These are phyloP conservation scores for Drosophila atripex DNA, from an alignment of 2,888 invertebrate genomes.

Conservation along the genomic window DNA sequence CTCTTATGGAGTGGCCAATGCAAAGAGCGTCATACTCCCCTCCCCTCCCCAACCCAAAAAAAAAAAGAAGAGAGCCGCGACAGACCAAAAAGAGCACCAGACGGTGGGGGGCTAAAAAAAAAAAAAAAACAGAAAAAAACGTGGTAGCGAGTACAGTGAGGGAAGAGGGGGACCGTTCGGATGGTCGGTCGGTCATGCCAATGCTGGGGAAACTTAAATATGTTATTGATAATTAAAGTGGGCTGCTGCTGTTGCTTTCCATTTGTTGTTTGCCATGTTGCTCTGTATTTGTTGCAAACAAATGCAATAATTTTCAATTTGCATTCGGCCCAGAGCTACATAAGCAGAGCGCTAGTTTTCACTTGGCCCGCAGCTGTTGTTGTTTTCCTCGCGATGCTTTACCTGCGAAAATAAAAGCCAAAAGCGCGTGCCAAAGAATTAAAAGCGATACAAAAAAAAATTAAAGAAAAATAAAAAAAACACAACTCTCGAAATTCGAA, in stretches of 20 bases:
- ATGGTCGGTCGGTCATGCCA: not conserved
- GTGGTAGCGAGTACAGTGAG: not conserved
- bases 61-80: not conserved
- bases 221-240: constrained; percentile 70
- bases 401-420: constrained; percentile 22
- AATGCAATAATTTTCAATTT: constrained; percentile 46
- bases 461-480: constrained; percentile 39
- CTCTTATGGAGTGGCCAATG: constrained; percentile 15
- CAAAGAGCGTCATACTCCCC: constrained; percentile 17
- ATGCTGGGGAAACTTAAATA: constrained; percentile 49
- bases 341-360: not conserved
- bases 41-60: too few relatives aligned
- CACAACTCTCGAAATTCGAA: constrained; percentile 28
- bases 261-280: constrained; percentile 1
- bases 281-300: not conserved
- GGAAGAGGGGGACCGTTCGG: not conserved
- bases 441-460: constrained; percentile 50
- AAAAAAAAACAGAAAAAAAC: not conserved
- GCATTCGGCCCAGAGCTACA: not conserved
- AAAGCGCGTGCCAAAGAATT: constrained; percentile 31
- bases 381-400: constrained; percentile 2
- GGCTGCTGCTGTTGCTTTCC: constrained; percentile 11
- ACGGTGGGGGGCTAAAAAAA: not conserved
- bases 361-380: not conserved
- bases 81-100: constrained; percentile 7